These are phyloP conservation scores for Numenius arquata DNA, from an alignment of 2,113 vertebrate genomes.

Conservation along the genomic window DNA sequence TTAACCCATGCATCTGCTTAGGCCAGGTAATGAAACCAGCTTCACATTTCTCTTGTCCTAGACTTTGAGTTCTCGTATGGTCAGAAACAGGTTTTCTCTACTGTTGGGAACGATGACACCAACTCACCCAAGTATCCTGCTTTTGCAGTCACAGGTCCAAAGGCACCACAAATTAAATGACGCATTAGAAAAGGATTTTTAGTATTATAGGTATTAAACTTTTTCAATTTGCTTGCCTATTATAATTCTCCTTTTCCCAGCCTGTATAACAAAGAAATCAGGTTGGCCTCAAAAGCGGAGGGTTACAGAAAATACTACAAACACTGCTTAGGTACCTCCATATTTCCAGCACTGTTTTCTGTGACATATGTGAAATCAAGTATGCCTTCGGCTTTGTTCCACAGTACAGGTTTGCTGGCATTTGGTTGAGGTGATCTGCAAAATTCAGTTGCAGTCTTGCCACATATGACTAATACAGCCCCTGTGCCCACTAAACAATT, in stretches of 20 bases:
- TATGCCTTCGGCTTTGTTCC: constrained; percentile 5
- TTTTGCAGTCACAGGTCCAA: neutral
- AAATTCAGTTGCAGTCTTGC: neutral
- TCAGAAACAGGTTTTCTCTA: neutral
- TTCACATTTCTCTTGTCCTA: neutral
- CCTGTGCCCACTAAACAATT: neutral
- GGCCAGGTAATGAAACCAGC: neutral
- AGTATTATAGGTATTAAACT: neutral
- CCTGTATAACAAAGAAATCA: neutral
- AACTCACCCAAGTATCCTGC: neutral
- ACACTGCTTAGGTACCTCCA: neutral
- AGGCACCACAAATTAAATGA: neutral
- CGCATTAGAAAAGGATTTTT: neutral
- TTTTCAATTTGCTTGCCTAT: neutral
- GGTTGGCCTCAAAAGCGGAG: neutral
- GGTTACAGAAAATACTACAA: neutral
- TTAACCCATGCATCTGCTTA: neutral
- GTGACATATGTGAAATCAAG: neutral
- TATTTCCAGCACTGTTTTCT: neutral
- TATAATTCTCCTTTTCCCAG: neutral
- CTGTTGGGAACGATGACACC: neutral
- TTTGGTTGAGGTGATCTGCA: neutral
- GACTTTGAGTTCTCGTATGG: neutral
- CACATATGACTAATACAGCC: neutral
- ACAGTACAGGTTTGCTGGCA: neutral